phyloP scores from a whole-genome alignment of 1,140 invertebrate genomes.

The Planococcus citri region DNA sequence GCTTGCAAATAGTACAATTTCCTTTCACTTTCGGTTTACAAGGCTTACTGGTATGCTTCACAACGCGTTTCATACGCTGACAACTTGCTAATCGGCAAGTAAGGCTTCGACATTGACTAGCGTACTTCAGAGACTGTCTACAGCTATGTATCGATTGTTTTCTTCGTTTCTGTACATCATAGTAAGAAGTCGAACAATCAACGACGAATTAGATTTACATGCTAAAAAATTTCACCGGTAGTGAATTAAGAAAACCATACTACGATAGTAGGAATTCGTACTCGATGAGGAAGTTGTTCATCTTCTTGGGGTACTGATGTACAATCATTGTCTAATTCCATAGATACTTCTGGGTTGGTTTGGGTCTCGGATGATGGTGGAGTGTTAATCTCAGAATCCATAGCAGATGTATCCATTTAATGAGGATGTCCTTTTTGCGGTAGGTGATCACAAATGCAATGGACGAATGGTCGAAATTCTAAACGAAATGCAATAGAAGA shows the following conservation, averaged over 20 bases:
- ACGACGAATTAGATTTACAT: not conserved
- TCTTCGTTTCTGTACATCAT: constrained; percentile 60
- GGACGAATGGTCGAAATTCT: too few species aligned
- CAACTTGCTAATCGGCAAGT: constrained; percentile 93
- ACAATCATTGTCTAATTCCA: too few species aligned
- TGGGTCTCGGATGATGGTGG: constrained; percentile 75
- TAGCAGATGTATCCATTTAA: constrained; percentile 94
- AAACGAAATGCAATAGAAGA: too few species aligned
- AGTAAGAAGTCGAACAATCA: constrained; percentile 15
- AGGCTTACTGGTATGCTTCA: constrained; percentile 87
- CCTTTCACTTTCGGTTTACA: constrained; percentile 94
- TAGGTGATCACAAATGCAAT: too few species aligned
- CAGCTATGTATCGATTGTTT: constrained; percentile 92
- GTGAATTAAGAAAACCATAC: too few species aligned
- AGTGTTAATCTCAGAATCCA: constrained; percentile 87
- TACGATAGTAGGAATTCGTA: constrained; percentile 25
- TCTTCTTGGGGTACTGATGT: too few species aligned
- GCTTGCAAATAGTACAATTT: constrained; percentile 96
- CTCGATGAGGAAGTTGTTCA: too few species aligned
- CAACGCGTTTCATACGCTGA: constrained; percentile 97
- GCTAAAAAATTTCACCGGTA: not conserved
- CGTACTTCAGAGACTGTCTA: constrained; percentile 94
- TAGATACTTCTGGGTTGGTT: too few species aligned
- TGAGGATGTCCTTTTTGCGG: constrained; percentile 89
- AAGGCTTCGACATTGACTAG: constrained; percentile 89